phyloP scores from a whole-genome alignment of 1,140 invertebrate species.

The Mactra quadrangularis region DNA sequence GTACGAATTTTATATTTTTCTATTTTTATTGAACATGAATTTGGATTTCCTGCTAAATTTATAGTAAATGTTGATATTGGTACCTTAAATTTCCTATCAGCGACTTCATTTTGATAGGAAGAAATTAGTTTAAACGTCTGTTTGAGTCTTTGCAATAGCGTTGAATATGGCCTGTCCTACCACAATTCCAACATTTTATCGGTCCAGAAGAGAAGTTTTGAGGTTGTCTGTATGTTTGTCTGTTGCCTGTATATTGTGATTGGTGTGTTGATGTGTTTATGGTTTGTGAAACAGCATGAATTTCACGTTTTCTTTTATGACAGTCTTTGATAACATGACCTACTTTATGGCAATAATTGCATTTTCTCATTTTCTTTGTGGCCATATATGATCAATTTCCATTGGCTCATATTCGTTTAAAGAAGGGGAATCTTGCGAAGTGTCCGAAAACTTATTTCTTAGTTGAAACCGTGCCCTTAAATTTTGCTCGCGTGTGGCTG shows the following conservation, averaged over 20 bases:
- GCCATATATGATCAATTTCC: conserved; percentile 28
- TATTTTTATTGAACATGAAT: background rate
- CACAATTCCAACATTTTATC: conserved; percentile 31
- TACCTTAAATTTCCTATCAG: background rate
- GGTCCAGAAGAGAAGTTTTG: background rate
- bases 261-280: too few relatives aligned
- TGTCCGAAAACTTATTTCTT: too few relatives aligned
- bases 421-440: background rate
- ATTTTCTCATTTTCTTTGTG: too few relatives aligned
- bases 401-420: conserved; percentile 4
- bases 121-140: background rate
- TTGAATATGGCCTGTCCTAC: background rate
- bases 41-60: background rate
- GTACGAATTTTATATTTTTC: background rate
- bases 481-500: conserved; percentile 14
- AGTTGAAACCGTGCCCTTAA: background rate
- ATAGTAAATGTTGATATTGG: background rate
- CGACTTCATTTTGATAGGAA: background rate
- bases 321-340: too few relatives aligned
- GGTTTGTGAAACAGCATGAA: too few relatives aligned
- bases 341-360: too few relatives aligned
- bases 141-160: conserved; percentile 29
- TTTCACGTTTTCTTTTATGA: too few relatives aligned
- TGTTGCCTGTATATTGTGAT: too few relatives aligned
- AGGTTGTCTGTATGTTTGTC: too few relatives aligned